Base-by-base conservation (phyloP, 2,888 invertebrate genomes). In the Lottia gigantea region DNA sequence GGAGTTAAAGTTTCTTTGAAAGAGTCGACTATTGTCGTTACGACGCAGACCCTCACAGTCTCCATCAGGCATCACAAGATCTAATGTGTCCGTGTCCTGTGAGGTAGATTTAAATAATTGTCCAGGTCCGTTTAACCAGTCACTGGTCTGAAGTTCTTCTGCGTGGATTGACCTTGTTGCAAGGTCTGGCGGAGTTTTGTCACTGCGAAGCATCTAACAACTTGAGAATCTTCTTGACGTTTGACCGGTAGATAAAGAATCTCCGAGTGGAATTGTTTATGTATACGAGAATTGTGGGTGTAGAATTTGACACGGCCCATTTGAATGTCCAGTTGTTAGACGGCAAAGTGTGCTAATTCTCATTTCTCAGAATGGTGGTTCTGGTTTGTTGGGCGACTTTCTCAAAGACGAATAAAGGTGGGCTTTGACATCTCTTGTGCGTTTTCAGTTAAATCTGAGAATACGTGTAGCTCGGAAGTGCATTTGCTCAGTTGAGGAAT, bases 371-470 rank as follows among this genome's bases (percentile, higher is more conserved):
- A 11, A 72, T 71, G 14, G 72, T 71, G 14, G 19, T 45, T n/a
- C 62, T 25, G 19, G 40, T 11, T 23, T 46, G n/a, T 16, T 64
- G 71, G 25, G 71, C 55, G 26, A 70, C 61, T 62, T 72, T 70
- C 11, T 70, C 69, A 16, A 64, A 25, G 26, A 65, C 12, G 45
- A 66, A 55, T 72, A 8, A 55, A 55, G 12, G 0, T 55, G n/a
- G n/a, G 14, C 55, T 19, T n/a, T 7, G 2, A 12, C 11, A 55
- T 23, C n/a, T 55, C 4, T 8, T 11, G 55, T 23, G n/a, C 55
- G n/a, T 68, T 68, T 64, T 71, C 73, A 8, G 72, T 71, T 8
- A 74, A 74, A 65, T 76, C 74, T 12, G 66, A 65, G 66, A 73
- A 76, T 11, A 72, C 23, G 46, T 72, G 74, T 11, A 73, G 11